A percentile compares a stretch with the other conserved stretches of the same genome.
phyloP scores from a whole-genome alignment of 2,888 invertebrate genomes.

The Schizaphis graminum region DNA sequence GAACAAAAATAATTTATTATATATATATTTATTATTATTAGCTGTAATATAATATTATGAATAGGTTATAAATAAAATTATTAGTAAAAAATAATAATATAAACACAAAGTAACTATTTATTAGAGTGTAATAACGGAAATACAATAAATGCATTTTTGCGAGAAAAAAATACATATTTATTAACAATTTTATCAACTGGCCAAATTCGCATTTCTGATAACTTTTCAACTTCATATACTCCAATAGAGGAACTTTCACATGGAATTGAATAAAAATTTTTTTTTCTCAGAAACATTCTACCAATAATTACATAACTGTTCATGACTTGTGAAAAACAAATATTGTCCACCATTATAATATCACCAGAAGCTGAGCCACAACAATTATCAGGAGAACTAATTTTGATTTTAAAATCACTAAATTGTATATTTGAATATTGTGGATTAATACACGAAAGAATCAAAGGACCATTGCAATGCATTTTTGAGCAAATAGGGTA shows the following conservation, averaged over 20 bases:
- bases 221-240: constrained; percentile 12
- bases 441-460: neutral
- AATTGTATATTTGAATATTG: neutral
- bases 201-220: neutral
- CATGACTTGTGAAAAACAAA: too few species aligned
- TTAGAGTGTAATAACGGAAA: constrained; percentile 10
- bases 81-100: neutral
- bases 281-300: constrained; percentile 13
- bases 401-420: neutral
- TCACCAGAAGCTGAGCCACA: too few species aligned
- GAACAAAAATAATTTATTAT: too few species aligned
- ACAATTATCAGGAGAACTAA: neutral
- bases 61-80: neutral
- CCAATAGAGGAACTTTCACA: neutral
- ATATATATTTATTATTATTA: too few species aligned
- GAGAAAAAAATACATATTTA: constrained; percentile 18
- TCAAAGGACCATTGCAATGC: constrained; percentile 31
- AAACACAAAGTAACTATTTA: neutral
- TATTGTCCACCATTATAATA: too few species aligned
- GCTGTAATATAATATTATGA: neutral
- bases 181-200: neutral
- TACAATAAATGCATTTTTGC: neutral
- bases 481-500: neutral
- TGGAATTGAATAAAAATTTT: neutral
- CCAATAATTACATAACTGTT: neutral